Evolutionary conservation across 92 coral and sea anemone species (phyloP).

Genomic region (Phymanthus crucifer): DNA sequence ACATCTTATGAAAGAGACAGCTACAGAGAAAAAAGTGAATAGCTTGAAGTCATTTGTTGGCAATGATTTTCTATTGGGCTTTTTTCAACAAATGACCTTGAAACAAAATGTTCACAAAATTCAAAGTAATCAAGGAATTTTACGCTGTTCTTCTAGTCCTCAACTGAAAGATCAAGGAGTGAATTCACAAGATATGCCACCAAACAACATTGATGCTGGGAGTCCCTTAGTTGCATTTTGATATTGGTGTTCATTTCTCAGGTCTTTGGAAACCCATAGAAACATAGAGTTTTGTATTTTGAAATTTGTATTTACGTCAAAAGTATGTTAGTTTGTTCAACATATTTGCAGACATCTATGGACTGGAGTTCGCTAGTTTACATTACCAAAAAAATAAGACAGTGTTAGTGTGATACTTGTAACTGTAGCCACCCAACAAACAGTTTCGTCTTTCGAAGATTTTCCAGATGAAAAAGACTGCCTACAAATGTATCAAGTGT

Average conservation of each 20-base stretch:
- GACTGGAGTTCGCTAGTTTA: too few relatives aligned
- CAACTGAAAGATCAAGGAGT: constrained; percentile 37
- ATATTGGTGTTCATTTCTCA: not conserved
- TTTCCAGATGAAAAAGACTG: too few relatives aligned
- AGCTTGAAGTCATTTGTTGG: constrained; percentile 9
- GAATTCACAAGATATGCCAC: not conserved
- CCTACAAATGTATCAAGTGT: too few relatives aligned
- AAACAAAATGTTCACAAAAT: constrained; percentile 8
- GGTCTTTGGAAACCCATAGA: not conserved
- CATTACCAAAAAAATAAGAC: too few relatives aligned
- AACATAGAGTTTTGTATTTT: not conserved
- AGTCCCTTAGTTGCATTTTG: constrained; percentile 54
- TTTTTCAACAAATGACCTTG: constrained; percentile 42
- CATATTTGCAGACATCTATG: too few relatives aligned
- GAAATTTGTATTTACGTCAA: not conserved
- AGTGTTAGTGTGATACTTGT: too few relatives aligned
- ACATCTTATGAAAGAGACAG: too few relatives aligned
- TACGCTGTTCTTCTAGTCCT: constrained; percentile 91
- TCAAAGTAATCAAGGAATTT: constrained; percentile 28
- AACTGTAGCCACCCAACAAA: too few relatives aligned
- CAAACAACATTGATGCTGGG: constrained; percentile 8
- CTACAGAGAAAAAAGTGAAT: constrained; percentile 22
- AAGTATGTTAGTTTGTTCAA: too few relatives aligned
- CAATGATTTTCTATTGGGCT: constrained; percentile 36
- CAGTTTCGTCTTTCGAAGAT: too few relatives aligned